These are phyloP conservation scores for Eupithecia insigniata DNA, from an alignment of 2,888 invertebrate genomes.

Conservation along the genomic window DNA sequence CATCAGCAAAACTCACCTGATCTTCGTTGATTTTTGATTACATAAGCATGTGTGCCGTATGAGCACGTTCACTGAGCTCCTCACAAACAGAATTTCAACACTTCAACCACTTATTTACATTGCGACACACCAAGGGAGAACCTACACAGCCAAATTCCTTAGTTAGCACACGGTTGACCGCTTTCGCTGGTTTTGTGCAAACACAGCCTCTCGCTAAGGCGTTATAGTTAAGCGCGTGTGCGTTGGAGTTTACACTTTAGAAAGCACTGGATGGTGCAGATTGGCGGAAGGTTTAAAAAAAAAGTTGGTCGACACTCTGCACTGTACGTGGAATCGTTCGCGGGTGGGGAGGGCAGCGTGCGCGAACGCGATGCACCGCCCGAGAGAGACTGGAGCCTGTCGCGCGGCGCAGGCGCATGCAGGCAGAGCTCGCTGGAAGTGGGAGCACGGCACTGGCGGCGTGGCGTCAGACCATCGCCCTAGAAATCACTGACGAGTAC, in stretches of 20 bases:
- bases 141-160: slow-evolving; percentile 72
- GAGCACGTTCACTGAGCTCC: slow-evolving; percentile 69
- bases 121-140: slow-evolving; percentile 76
- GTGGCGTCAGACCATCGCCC: slow-evolving; percentile 54
- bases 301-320: slow-evolving; percentile 45
- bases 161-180: slow-evolving; percentile 68
- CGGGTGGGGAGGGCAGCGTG: slow-evolving; percentile 37
- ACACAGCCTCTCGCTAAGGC: slow-evolving; percentile 54
- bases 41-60: slow-evolving; percentile 76
- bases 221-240: slow-evolving; percentile 41
- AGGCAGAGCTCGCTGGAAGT: slow-evolving; percentile 43
- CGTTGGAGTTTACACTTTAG: slow-evolving; percentile 43
- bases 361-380: slow-evolving; percentile 53
- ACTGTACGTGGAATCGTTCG: slow-evolving; percentile 50
- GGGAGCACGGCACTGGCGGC: slow-evolving; percentile 33
- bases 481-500: slow-evolving; percentile 61
- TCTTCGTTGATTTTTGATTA: slow-evolving; percentile 69
- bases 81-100: slow-evolving; percentile 80
- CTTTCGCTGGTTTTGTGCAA: slow-evolving; percentile 74
- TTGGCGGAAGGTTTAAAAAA: slow-evolving; percentile 33
- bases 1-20: slow-evolving; percentile 67
- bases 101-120: slow-evolving; percentile 80
- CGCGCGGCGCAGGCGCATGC: slow-evolving; percentile 42
- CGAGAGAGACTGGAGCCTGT: slow-evolving; percentile 48
- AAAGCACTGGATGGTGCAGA: slow-evolving; percentile 39